Evolutionary conservation across 2,888 invertebrate species (phyloP), one percentile per base, ranked within the genome.

Genomic region (Phorcus lineatus): DNA sequence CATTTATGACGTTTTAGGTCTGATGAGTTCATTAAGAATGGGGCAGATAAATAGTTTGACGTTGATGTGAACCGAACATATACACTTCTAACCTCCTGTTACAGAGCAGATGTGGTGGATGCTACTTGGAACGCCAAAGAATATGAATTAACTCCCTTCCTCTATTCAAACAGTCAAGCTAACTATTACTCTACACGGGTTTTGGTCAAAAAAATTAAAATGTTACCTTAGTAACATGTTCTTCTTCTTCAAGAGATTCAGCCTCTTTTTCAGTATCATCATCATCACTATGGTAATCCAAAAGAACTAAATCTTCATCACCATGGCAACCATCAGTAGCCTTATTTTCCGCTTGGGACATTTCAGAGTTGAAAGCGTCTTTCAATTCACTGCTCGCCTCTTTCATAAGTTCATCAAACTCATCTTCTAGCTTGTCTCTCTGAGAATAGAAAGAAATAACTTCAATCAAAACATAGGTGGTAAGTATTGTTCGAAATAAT

Each of bases 251-350:
- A 6, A 89, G 89, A 13, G 83, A 84, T 36, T 88, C 87, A 19
- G 86, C 85, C 13, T 87, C 87, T 53, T 87, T 86, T 31, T 84
- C 82, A 28, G 84, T 82, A 0, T 83, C 79, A 16, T 89, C 90
- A 9, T 91, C 91, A 77, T 92, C 92, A 84, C 91, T 91, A 47
- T 89, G 81, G 79, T 92, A 92, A 52, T 91, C 91, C n/a, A 86
- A 89, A 24, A 92, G 83, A 0, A 91, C 83, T 1, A 92, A 83
- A 74, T 91, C 84, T 40, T 89, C 88, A 70, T 90, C 90, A 19
- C 82, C 80, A 52, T 89, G 85, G 0, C 77, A 79, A 40, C 74
- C 47, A n/a, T 81, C 79, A 0, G 78, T 83, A 7, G 84, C 82
- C 7, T 57, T 62, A 67, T 74, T 70, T 11, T 84, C 83, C 0